Base-by-base conservation (phyloP, 2,113 vertebrate species). In the Oryzias celebensis region DNA sequence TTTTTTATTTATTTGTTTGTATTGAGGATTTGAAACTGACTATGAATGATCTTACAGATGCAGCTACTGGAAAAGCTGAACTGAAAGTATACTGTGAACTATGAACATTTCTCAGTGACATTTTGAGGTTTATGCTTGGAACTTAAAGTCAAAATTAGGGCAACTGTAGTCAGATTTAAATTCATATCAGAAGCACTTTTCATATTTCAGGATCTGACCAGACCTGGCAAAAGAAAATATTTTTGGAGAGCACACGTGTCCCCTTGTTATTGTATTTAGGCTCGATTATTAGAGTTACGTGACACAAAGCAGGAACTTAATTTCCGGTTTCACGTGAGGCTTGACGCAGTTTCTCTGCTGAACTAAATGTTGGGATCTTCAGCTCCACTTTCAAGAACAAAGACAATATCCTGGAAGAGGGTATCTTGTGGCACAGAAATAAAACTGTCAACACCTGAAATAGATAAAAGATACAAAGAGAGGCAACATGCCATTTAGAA, bases 401-500 rank as follows among this genome's bases (percentile, higher is more conserved):
- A 71, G 44, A 50, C 17, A 62, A 49, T 17, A n/a, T 15, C 18
- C 20, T 47, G 43, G 0, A 51, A 20, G 58, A n/a, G 53, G 28
- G 20, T 4, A 2, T 14, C 44, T 52, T 50, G 62, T 14, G 16
- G 16, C 5, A 42, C 23, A n/a, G 52, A 43, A 7, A 58, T 10
- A 42, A 68, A 52, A 14, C 58, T 58, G 50, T 7, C 10, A 13
- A 16, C 48, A 31, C 15, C 42, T 42, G 14, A 82, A 24, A 65
- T 12, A 49, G 20, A 62, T 26, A 23, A 4, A 14, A 49, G 18
- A 24, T 14, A 31, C 5, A 55, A 13, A 57, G 24, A 54, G 42
- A 28, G 12, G 60, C 61, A 36, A n/a, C 18, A 12, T n/a, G 41
- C 63, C 12, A 62, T 73, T 57, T 75, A 48, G 14, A 17, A 52